These are phyloP conservation scores for Pseudomugil tenellus DNA, from an alignment of 2,797 vertebrate species.

Conservation along the genomic window DNA sequence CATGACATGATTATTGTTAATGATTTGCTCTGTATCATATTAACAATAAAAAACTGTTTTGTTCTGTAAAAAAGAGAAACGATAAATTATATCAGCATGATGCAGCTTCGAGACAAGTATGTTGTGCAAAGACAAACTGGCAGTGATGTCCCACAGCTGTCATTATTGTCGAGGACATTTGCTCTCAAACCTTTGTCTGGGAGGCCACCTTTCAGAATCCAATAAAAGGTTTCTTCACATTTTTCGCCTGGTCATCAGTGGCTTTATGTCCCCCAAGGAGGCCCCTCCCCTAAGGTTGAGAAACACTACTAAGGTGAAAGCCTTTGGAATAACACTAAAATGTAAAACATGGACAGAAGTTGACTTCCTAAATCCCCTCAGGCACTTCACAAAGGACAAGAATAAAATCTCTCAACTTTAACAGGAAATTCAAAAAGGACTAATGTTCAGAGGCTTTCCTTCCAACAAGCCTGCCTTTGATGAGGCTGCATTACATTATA, in stretches of 20 bases:
- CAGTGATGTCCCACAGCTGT: slow-evolving; percentile 15
- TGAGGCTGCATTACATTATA: slow-evolving; percentile 18
- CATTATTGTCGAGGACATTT: slow-evolving; percentile 24
- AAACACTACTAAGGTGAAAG: slow-evolving; percentile 25
- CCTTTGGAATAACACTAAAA: slow-evolving; percentile 48
- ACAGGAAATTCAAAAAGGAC: slow-evolving; percentile 55
- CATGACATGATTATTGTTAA: not conserved
- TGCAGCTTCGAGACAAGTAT: not conserved
- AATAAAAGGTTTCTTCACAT: not conserved
- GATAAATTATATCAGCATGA: not conserved
- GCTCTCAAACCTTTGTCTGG: not conserved
- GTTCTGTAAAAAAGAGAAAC: too few species aligned
- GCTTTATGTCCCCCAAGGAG: slow-evolving; percentile 1
- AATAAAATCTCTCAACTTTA: slow-evolving; percentile 63
- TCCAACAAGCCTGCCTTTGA: slow-evolving; percentile 60
- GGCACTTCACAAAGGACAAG: slow-evolving; percentile 48
- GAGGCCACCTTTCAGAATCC: not conserved
- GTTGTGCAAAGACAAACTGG: slow-evolving; percentile 4
- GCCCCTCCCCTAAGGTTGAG: not conserved
- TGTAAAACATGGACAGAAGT: slow-evolving; percentile 47
- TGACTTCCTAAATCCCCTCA: slow-evolving; percentile 37
- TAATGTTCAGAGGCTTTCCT: slow-evolving; percentile 59
- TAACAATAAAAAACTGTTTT: too few species aligned
- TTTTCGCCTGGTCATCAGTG: not conserved
- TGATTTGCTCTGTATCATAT: not conserved